phyloP scores from a whole-genome alignment of 2,797 vertebrate genomes.

The Crypturellus tataupa region DNA sequence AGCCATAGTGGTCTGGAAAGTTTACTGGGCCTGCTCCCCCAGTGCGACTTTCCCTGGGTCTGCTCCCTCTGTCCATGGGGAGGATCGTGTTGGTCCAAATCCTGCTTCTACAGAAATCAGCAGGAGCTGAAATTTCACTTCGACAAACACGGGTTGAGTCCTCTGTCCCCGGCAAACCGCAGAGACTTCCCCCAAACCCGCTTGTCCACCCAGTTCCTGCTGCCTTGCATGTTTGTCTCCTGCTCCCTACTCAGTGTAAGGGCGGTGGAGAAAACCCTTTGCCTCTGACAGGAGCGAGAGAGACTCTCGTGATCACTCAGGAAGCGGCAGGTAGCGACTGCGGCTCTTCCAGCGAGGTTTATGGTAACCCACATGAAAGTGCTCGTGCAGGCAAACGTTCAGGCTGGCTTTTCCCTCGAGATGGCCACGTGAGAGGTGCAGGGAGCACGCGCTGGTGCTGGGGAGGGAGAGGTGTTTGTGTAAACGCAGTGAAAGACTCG shows the following conservation, averaged over 20 bases:
- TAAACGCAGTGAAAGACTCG: background rate
- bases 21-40: background rate
- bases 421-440: background rate
- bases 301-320: slow-evolving; percentile 6
- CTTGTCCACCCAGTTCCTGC: background rate
- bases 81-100: background rate
- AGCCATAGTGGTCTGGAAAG: background rate
- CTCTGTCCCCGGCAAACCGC: background rate
- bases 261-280: slow-evolving; percentile 25
- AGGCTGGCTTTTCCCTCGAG: slow-evolving; percentile 16
- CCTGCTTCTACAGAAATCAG: background rate
- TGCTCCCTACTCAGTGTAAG: background rate
- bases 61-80: background rate
- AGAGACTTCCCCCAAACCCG: background rate
- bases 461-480: background rate
- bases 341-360: background rate
- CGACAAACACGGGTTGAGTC: background rate
- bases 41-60: background rate
- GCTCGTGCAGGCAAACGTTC: background rate
- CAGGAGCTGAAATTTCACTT: background rate
- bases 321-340: background rate
- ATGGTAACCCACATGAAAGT: slow-evolving; percentile 44
- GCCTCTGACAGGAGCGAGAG: slow-evolving; percentile 27
- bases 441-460: background rate
- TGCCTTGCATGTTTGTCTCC: background rate